Evolutionary conservation across 1,140 invertebrate species (phyloP), one percentile per base, ranked within the genome.

Genomic region (Drosophila subpulchrella): DNA sequence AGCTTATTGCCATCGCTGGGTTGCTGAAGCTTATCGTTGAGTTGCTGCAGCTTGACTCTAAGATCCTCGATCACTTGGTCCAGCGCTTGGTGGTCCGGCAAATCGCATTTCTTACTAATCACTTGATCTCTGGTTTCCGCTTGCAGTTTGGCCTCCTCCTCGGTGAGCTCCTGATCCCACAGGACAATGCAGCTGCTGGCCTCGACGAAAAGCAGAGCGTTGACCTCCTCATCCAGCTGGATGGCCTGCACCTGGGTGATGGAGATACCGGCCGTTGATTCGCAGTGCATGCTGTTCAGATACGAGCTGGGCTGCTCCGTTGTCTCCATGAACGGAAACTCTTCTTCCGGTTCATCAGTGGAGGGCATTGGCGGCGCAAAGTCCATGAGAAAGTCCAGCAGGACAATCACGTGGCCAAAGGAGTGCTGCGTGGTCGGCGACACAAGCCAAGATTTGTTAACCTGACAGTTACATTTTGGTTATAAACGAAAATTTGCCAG

Each of bases 401-500:
- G 56, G 13, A 91, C 75, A 27, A 92, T 81, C 1, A 92, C 85
- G 67, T 91, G 90, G 0, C 91, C 91, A 36, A 91, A 90, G 6
- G 91, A 90, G 20, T 90, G 84, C 48, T 81, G 77, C 3, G 90
- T 83, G 34, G 76, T 91, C 0, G 91, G 91, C 4, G 91, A 92
- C 58, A 91, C 82, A 0, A 92, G 50, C 75, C 88, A 92, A 5
- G 91, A 92, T 34, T 92, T 92, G 51, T 85, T 90, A 2, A 92
- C 58, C 32, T 36, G 12, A 5, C 15, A 32, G 27, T 15, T 5
- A 15, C n/a, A 50, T 24, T 15, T 13, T 15, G n/a, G n/a, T 8
- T 30, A n/a, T 15, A 15, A 0, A 32, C 1, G 30, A 5, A 3
- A 8, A 20, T 17, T 4, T 20, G 8, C 1, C 4, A 8, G 17